These are phyloP conservation scores for Nycticryphes semicollaris DNA, from an alignment of 2,113 vertebrate species.

Conservation along the genomic window DNA sequence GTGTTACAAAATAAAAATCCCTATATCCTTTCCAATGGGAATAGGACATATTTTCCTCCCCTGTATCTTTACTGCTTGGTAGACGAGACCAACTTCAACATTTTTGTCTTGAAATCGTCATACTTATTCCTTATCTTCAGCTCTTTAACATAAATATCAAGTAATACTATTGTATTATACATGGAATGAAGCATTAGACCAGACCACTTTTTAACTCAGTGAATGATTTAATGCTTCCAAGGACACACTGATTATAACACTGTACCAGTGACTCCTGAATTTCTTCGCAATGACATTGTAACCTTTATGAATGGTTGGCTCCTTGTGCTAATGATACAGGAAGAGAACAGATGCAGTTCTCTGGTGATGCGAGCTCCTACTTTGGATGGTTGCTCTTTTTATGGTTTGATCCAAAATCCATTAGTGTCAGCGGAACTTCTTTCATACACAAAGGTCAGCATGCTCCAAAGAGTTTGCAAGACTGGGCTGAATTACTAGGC, in stretches of 20 bases:
- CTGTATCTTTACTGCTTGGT: background rate
- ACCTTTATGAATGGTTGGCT: background rate
- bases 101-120: background rate
- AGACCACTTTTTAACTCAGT: background rate
- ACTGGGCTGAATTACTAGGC: background rate
- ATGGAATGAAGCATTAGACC: background rate
- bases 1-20: background rate
- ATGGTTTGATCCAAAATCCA: slow-evolving; percentile 18
- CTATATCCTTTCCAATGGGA: background rate
- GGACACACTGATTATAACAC: background rate
- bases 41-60: background rate
- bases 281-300: background rate
- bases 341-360: slow-evolving; percentile 29
- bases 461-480: background rate
- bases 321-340: background rate
- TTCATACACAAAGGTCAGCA: background rate
- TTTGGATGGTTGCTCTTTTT: slow-evolving; percentile 41
- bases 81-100: background rate
- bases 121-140: background rate
- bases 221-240: background rate
- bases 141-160: background rate
- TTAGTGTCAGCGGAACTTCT: background rate
- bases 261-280: background rate
- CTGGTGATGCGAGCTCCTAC: slow-evolving; percentile 15
- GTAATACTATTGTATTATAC: background rate